phyloP scores from a whole-genome alignment of 2,113 vertebrate genomes.

The Sorex araneus region DNA sequence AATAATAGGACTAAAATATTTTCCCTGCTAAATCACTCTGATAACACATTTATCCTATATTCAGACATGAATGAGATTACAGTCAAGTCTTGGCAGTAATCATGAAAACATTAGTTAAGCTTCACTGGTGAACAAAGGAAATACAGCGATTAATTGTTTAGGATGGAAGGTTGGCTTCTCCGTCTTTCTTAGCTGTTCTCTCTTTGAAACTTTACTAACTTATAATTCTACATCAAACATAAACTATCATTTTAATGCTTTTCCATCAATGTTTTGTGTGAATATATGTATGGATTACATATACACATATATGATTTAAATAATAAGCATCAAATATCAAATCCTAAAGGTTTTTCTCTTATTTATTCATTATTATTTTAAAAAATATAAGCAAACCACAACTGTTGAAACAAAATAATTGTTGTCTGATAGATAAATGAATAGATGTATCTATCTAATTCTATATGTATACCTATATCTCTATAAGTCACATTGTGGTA shows the following conservation, averaged over 20 bases:
- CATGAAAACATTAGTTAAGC: slow-evolving; percentile 60
- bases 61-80: slow-evolving; percentile 7
- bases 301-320: too few relatives aligned
- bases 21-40: slow-evolving; percentile 63
- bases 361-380: too few relatives aligned
- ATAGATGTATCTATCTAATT: slow-evolving; percentile 9
- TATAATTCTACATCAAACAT: background rate
- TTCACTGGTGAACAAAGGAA: slow-evolving; percentile 50
- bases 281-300: background rate
- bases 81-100: background rate
- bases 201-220: background rate
- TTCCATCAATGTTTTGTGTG: slow-evolving; percentile 7
- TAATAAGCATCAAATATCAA: too few relatives aligned
- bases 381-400: too few relatives aligned
- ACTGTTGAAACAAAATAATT: background rate
- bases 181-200: background rate
- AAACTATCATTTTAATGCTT: background rate
- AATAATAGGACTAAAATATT: slow-evolving; percentile 43
- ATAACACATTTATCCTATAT: background rate
- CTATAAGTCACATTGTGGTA: too few relatives aligned
- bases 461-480: too few relatives aligned
- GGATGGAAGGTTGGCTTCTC: background rate
- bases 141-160: slow-evolving; percentile 25
- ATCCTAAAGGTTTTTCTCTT: background rate
- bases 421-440: background rate